phyloP scores from a whole-genome alignment of 2,888 invertebrate species.

The Apodemia zela region DNA sequence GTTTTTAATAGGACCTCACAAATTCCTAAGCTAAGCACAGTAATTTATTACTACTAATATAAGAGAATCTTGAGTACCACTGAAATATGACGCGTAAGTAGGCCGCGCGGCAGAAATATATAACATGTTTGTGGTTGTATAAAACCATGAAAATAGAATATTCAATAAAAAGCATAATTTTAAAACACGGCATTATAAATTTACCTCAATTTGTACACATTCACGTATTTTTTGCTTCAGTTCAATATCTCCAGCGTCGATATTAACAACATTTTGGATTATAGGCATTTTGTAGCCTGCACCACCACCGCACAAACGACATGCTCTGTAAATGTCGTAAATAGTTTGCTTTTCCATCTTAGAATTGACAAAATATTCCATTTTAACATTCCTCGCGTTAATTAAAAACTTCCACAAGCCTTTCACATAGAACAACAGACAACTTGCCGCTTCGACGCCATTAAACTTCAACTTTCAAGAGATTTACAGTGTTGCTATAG shows the following conservation, averaged over 20 bases:
- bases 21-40: too few species aligned
- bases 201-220: constrained; percentile 71
- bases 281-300: constrained; percentile 78
- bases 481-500: not conserved
- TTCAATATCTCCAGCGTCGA: constrained; percentile 52
- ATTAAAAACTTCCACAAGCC: constrained; percentile 15
- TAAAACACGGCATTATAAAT: not conserved
- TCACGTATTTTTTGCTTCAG: constrained; percentile 66
- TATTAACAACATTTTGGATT: constrained; percentile 57
- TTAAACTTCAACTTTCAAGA: constrained; percentile 15
- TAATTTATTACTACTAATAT: too few species aligned
- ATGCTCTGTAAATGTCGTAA: constrained; percentile 69
- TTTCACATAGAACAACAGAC: constrained; percentile 14
- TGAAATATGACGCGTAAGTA: too few species aligned
- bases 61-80: too few species aligned
- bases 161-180: not conserved
- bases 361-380: constrained; percentile 49
- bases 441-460: constrained; percentile 33
- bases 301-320: constrained; percentile 70
- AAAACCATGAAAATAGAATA: too few species aligned
- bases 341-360: constrained; percentile 58
- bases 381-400: constrained; percentile 36
- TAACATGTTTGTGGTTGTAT: too few species aligned
- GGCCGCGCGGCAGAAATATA: too few species aligned
- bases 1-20: too few species aligned